These are phyloP conservation scores for Orius laevigatus DNA, from an alignment of 1,140 invertebrate genomes.

Conservation along the genomic window DNA sequence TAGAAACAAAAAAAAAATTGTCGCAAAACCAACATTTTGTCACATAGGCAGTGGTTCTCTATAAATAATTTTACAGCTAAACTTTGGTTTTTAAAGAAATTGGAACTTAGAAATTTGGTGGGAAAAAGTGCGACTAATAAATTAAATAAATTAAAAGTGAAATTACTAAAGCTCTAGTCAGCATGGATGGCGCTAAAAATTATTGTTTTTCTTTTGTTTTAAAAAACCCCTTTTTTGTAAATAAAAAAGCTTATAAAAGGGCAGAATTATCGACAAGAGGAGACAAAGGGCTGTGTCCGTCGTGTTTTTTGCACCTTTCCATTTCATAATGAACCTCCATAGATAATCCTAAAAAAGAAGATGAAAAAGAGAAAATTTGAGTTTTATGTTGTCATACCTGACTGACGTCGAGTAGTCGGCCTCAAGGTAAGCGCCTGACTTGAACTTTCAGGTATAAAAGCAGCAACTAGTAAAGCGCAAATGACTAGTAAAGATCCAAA, in stretches of 20 bases:
- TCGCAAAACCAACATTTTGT: no score
- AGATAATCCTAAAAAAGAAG: conserved; percentile 37
- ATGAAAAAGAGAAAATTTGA: conserved; percentile 8
- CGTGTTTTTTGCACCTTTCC: conserved; percentile 36
- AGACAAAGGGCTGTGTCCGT: conserved; percentile 52
- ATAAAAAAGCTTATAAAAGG: conserved; percentile 13
- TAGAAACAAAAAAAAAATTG: no score
- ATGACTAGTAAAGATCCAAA: conserved; percentile 94
- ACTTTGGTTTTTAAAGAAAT: no score
- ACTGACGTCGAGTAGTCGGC: conserved; percentile 12
- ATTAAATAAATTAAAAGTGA: neutral
- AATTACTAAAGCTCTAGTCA: neutral
- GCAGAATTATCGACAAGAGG: conserved; percentile 61
- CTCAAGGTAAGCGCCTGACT: conserved; percentile 12
- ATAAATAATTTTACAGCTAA: no score
- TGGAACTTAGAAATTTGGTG: neutral
- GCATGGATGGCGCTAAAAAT: neutral
- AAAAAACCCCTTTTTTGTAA: neutral
- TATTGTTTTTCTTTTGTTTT: no score
- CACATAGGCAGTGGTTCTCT: no score
- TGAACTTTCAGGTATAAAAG: conserved; percentile 55
- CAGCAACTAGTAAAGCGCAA: conserved; percentile 79
- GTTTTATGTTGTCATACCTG: conserved; percentile 5
- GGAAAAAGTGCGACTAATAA: neutral
- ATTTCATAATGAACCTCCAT: conserved; percentile 62